phyloP scores from a whole-genome alignment of 2,888 invertebrate species.

The Cartodere bifasciata region DNA sequence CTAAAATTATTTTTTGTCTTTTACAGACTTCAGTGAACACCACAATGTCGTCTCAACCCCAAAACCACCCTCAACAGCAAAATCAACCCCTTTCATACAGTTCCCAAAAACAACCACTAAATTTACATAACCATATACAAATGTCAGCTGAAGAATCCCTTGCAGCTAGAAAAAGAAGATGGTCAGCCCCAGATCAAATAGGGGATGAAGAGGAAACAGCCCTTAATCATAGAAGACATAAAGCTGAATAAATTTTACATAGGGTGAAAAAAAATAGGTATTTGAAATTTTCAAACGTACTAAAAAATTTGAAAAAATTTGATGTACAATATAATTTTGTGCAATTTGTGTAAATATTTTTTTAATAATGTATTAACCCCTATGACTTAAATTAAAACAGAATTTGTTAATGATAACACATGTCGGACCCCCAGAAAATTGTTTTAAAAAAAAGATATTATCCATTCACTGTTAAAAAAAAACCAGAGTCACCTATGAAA shows the following conservation, averaged over 20 bases:
- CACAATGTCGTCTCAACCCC: background rate
- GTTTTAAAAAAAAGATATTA: no score
- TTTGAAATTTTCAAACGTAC: background rate
- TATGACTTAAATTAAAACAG: no score
- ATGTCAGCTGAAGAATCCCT: slow-evolving; percentile 12
- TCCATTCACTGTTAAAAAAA: no score
- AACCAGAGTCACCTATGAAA: no score
- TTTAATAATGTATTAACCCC: no score
- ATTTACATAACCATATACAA: slow-evolving; percentile 19
- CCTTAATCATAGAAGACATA: slow-evolving; percentile 15
- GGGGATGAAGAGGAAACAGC: slow-evolving; percentile 28
- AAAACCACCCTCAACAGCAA: slow-evolving; percentile 2
- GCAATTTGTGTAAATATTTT: no score
- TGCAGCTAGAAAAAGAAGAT: slow-evolving; percentile 31
- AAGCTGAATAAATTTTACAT: slow-evolving; percentile 13
- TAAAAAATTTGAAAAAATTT: no score
- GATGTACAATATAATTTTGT: no score
- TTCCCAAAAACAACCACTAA: slow-evolving; percentile 20
- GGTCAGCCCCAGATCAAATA: slow-evolving; percentile 41
- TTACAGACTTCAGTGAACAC: no score
- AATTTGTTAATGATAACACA: no score
- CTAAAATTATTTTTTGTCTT: no score
- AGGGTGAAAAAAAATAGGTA: background rate
- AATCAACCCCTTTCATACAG: slow-evolving; percentile 11
- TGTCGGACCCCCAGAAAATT: no score